Evolutionary conservation across 2,888 invertebrate species (phyloP), one percentile per base, ranked within the genome.

Genomic region (Copidosoma aretas): DNA sequence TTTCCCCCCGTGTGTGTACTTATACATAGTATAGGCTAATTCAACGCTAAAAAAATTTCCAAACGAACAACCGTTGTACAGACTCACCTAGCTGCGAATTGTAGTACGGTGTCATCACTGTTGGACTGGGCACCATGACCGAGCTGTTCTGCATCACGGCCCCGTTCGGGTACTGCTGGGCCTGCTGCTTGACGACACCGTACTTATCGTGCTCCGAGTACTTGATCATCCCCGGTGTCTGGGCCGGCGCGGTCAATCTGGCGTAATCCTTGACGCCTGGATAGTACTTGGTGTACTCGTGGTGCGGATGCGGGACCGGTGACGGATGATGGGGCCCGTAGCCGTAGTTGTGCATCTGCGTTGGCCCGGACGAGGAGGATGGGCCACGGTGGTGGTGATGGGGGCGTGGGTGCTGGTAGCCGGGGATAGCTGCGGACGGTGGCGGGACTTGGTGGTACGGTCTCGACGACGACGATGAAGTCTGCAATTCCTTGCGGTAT

Each of bases 191-290:
- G 51, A 17, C 15, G 2, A 66, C 12, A 60, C 74, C 63, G 54
- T 74, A 77, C 53, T 78, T 78, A 24, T 78, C 78, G 49, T 75
- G 73, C 19, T 71, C 72, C 17, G 77, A 77, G 64, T 79, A 78
- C 49, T 80, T 80, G 5, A 79, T 67, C 68, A 80, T 74, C 1
- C 70, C 74, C 14, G 77, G 24, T 17, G 56, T 41, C 21, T 24
- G 46, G 14, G 19, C 58, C 56, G 71, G 43, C 56, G 56, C 49
- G 17, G 56, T 19, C 56, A 49, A n/a, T 15, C 57, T 53, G 1
- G 25, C 43, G 32, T 64, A 57, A 1, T 64, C 58, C 25, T 58
- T 59, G 10, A 58, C 43, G 8, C 32, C 32, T 32, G 32, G 14
- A 21, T 72, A 71, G 54, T 71, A 71, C 57, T 72, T 70, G 46